Conservation (phyloP, 2,888 invertebrate genomes). For the Cephalotes varians region DNA sequence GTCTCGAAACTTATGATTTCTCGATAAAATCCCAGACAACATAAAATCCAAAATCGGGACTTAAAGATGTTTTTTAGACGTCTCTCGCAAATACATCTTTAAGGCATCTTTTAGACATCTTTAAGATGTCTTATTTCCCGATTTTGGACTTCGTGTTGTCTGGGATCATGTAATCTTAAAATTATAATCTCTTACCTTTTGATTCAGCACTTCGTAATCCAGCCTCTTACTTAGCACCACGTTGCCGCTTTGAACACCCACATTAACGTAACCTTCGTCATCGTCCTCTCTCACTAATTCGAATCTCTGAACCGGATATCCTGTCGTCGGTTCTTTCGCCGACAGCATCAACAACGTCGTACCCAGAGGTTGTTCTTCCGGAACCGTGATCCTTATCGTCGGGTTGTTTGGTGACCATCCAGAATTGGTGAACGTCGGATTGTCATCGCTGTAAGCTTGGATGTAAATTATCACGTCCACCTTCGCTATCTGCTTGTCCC, state of each 20-base stretch:
- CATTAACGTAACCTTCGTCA: conserved; percentile 83
- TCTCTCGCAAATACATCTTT: too few species aligned
- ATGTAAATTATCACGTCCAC: conserved; percentile 92
- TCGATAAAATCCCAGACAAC: too few species aligned
- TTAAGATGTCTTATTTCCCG: too few species aligned
- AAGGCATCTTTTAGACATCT: too few species aligned
- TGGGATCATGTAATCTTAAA: neutral
- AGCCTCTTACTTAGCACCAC: conserved; percentile 91
- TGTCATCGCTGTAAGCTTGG: conserved; percentile 92
- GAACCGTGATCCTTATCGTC: conserved; percentile 89
- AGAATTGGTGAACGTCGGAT: conserved; percentile 91
- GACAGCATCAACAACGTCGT: conserved; percentile 90
- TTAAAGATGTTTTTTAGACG: too few species aligned
- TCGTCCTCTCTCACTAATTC: conserved; percentile 82
- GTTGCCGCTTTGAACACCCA: conserved; percentile 90
- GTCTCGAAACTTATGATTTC: neutral
- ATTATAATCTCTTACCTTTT: conserved; percentile 85
- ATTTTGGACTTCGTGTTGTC: too few species aligned
- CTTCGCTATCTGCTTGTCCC: conserved; percentile 88
- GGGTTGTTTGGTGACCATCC: conserved; percentile 92
- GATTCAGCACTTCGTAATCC: conserved; percentile 91
- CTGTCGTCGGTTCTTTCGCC: conserved; percentile 91
- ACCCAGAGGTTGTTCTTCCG: conserved; percentile 92
- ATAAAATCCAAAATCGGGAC: too few species aligned
- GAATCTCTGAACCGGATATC: conserved; percentile 88